A percentile compares a stretch with the other conserved stretches of the same genome.
phyloP scores from a whole-genome alignment of 2,113 vertebrate genomes.

The Phylloscopus trochiloides region DNA sequence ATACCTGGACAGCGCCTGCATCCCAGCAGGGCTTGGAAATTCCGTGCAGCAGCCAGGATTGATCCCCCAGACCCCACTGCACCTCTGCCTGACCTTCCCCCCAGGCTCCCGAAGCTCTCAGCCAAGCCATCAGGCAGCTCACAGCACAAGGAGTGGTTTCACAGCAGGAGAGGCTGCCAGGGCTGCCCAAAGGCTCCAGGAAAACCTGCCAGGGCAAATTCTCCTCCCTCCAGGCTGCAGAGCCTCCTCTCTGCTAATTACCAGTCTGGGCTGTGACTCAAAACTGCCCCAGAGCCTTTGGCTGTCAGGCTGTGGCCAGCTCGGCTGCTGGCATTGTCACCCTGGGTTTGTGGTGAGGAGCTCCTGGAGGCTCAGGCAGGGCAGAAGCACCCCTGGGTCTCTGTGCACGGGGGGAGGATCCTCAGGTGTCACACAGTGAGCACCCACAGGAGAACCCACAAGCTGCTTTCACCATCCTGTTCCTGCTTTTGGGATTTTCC shows the following conservation, averaged over 20 bases:
- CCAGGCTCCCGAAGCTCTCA: not conserved
- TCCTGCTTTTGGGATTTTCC: not conserved
- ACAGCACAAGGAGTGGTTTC: fast-evolving
- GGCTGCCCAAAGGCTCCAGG: not conserved
- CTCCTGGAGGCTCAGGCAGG: not conserved
- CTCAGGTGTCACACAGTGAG: not conserved
- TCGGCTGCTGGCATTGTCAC: not conserved
- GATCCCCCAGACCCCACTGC: not conserved
- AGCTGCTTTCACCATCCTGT: not conserved
- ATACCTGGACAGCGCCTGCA: not conserved
- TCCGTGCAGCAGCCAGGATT: not conserved
- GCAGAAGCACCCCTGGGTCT: not conserved
- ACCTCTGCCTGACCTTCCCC: not conserved
- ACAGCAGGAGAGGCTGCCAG: not conserved
- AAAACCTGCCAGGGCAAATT: not conserved
- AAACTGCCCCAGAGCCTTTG: not conserved
- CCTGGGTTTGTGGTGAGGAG: not conserved
- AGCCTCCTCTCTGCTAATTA: not conserved
- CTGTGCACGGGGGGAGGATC: not conserved
- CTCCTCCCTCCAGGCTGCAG: not conserved
- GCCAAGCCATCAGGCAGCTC: not conserved
- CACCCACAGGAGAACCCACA: not conserved
- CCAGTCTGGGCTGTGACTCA: not conserved
- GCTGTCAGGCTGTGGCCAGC: not conserved
- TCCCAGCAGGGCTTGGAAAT: not conserved